Conservation (phyloP, 2,113 vertebrate species). For the Paradisaea rubra region DNA sequence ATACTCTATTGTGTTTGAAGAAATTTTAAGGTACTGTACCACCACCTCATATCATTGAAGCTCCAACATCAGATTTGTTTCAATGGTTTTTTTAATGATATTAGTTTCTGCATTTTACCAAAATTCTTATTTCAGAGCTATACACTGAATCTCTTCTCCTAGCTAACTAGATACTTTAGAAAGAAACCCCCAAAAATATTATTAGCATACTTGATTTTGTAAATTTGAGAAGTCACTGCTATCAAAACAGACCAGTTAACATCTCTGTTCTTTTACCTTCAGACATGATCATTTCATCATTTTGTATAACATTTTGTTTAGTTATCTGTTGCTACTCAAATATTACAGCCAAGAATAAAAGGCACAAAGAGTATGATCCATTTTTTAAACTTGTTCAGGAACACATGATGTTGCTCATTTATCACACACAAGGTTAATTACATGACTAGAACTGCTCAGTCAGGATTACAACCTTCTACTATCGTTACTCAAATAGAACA, state of each 20-base stretch:
- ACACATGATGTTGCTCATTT: not conserved
- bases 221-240: not conserved
- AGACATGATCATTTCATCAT: not conserved
- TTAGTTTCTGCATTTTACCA: not conserved
- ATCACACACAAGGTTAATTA: not conserved
- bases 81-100: not conserved
- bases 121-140: not conserved
- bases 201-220: not conserved
- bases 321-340: not conserved
- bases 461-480: not conserved
- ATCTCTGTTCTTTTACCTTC: not conserved
- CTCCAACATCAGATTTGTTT: not conserved
- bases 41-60: not conserved
- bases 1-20: not conserved
- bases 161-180: not conserved
- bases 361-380: not conserved
- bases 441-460: not conserved
- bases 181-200: not conserved
- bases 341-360: not conserved
- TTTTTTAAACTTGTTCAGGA: not conserved
- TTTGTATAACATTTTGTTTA: not conserved
- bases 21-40: not conserved
- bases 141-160: not conserved
- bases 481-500: not conserved
- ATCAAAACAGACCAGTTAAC: not conserved